phyloP scores from a whole-genome alignment of 2,888 invertebrate species.

The Yponomeuta plumbellus region DNA sequence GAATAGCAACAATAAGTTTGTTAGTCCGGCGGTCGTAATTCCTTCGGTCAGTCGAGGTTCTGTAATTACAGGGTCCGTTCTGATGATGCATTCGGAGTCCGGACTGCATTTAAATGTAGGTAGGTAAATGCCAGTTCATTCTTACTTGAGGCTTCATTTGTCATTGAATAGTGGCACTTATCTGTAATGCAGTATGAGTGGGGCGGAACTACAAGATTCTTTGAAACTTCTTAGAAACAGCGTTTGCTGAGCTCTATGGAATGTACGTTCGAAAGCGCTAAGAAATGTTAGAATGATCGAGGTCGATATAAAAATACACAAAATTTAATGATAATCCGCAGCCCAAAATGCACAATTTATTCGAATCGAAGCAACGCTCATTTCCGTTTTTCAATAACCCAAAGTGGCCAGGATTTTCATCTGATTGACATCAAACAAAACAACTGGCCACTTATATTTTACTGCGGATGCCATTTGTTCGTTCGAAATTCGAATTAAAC shows the following conservation, averaged over 20 bases:
- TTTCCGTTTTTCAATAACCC: background rate
- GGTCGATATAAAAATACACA: no score
- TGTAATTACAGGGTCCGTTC: constrained; percentile 57
- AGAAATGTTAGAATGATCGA: no score
- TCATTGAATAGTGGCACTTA: background rate
- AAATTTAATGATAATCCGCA: no score
- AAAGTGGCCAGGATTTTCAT: background rate
- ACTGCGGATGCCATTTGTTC: constrained; percentile 20
- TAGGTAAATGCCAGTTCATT: background rate
- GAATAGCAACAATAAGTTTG: background rate
- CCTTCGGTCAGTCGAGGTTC: constrained; percentile 37
- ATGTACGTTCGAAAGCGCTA: background rate
- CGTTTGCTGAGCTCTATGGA: background rate
- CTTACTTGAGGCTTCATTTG: background rate
- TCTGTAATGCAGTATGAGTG: background rate
- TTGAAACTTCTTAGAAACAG: background rate
- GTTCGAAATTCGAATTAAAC: constrained; percentile 49
- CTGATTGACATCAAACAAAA: constrained; percentile 7
- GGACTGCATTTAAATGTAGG: constrained; percentile 11
- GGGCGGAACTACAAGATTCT: background rate
- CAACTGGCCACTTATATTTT: constrained; percentile 8
- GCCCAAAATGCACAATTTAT: background rate
- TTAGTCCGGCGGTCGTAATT: constrained; percentile 32
- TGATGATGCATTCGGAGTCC: constrained; percentile 44
- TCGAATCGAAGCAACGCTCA: no score